Base-by-base conservation (phyloP, 2,797 vertebrate genomes). In the Vireo griseus region DNA sequence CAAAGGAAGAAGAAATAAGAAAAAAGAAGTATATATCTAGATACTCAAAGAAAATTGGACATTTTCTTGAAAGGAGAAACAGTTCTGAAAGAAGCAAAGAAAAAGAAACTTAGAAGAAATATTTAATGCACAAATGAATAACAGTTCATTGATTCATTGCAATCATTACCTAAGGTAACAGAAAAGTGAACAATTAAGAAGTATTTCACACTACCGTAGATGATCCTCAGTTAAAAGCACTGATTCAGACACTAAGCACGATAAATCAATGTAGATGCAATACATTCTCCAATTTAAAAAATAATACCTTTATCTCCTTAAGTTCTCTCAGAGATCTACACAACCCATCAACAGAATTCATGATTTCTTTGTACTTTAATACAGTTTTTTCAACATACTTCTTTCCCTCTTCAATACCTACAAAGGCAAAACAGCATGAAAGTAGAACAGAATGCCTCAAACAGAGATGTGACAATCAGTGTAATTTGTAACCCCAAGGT, bases 331-430 rank as follows among this genome's bases (percentile, higher is more conserved):
- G 97, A 59, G 98, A 98, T 11, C 96, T 97, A 81, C 98, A 99
- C 88, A 99, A 97, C 82, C 98, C 97, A 95, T 98, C 98, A 94
- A 99, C 93, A 83, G 99, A 99, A 90, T 97, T 97, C 74, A 99
- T 97, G 63, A 99, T 97, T 88, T 99, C 98, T 62, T 97, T 98
- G 93, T 99, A 98, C 96, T 98, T 99, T 88, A 95, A 93, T 71
- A 98, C 59, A 8, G 96, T 98, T 98, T 98, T 99, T 97, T 99
- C 98, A 17, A 98, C 95, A 90, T 98, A 98, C 87, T 98, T 98
- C 68, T 95, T 98, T 35, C 99, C 99, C 94, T 99, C 99, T 95
- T 99, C 98, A 83, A 83, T 85, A 93, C 99, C 99, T 99, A 75
- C 44, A 69, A 54, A 85, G 17, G 12, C 61, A 84, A 86, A 92